phyloP scores from a whole-genome alignment of 2,113 vertebrate genomes.

The Echinops telfairi region DNA sequence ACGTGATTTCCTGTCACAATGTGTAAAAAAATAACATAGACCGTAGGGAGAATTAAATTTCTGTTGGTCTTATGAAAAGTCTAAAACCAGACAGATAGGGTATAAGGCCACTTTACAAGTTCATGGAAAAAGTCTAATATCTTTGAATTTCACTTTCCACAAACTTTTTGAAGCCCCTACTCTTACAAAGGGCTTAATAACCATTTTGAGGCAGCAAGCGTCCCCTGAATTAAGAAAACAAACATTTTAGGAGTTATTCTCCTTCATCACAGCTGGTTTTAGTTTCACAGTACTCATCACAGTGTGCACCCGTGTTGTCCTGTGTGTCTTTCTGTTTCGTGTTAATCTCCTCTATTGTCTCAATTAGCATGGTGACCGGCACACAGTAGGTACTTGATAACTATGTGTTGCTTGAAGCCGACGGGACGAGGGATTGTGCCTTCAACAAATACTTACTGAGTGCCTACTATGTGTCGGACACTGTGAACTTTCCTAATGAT shows the following conservation, averaged over 20 bases:
- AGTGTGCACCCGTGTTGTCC: neutral
- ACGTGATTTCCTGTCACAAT: neutral
- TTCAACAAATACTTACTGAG: neutral
- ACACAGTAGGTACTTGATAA: neutral
- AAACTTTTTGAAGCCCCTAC: too few species aligned
- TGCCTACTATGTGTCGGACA: neutral
- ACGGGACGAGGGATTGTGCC: neutral
- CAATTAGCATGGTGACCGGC: neutral
- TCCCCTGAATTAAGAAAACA: neutral
- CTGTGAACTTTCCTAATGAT: neutral
- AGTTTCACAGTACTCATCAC: neutral
- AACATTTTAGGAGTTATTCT: neutral
- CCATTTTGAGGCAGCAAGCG: neutral
- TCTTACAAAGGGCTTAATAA: neutral
- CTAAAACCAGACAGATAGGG: neutral
- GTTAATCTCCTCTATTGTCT: neutral
- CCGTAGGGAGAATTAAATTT: constrained; percentile 28
- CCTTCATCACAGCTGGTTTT: neutral
- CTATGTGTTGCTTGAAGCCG: neutral
- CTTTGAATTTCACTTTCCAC: too few species aligned
- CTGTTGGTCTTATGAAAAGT: neutral
- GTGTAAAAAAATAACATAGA: neutral
- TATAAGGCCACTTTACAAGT: neutral
- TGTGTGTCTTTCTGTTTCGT: neutral
- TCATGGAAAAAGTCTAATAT: too few species aligned